These are phyloP conservation scores for Cataglyphis albicans DNA, from an alignment of 2,888 invertebrate genomes.

Conservation along the genomic window DNA sequence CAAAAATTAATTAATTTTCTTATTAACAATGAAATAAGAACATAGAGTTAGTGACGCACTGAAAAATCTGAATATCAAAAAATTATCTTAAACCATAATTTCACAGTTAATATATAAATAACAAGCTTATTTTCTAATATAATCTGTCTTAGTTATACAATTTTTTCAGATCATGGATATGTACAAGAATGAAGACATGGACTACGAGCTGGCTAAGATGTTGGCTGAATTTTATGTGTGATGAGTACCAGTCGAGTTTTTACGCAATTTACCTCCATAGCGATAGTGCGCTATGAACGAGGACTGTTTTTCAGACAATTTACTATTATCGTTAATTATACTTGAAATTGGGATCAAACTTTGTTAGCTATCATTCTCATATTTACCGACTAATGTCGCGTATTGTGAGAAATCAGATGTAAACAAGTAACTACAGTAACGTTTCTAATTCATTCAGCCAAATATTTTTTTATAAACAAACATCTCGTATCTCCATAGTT, in stretches of 20 bases:
- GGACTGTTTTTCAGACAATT: conserved; percentile 80
- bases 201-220: conserved; percentile 94
- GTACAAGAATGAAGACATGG: conserved; percentile 97
- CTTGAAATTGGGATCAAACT: conserved; percentile 85
- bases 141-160: neutral
- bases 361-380: conserved; percentile 77
- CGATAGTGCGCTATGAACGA: conserved; percentile 39
- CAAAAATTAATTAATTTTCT: neutral
- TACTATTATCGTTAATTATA: conserved; percentile 82
- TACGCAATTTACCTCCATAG: conserved; percentile 29
- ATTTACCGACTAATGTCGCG: conserved; percentile 46
- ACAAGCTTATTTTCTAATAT: neutral
- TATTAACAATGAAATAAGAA: neutral
- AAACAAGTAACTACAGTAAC: conserved; percentile 66
- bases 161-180: conserved; percentile 93
- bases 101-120: neutral
- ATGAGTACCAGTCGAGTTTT: conserved; percentile 73
- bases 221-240: conserved; percentile 95
- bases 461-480: conserved; percentile 83
- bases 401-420: conserved; percentile 56
- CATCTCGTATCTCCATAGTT: conserved; percentile 76
- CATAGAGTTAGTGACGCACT: neutral
- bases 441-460: conserved; percentile 82
- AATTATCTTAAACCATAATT: neutral
- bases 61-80: neutral